Percentiles rank a stretch among this genome's conserved stretches.
Conservation (phyloP, 2,888 invertebrate genomes). For the Seira ritae region DNA sequence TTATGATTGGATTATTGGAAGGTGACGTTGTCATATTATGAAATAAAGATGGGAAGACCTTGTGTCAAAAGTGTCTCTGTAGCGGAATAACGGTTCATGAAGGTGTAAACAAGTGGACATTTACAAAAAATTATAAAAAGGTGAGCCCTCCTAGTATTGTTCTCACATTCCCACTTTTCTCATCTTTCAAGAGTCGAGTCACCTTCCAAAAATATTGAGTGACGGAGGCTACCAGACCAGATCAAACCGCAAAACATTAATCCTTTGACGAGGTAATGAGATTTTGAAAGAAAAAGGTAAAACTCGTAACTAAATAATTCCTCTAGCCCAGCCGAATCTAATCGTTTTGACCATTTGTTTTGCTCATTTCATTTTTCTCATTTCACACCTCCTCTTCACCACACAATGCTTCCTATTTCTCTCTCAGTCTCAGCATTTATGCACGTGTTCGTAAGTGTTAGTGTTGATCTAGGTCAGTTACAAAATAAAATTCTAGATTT, state of each 20-base stretch:
- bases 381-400: not conserved
- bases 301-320: no score
- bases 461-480: not conserved
- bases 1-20: not conserved
- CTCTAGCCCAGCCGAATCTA: not conserved
- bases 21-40: not conserved
- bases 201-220: no score
- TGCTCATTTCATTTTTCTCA: not conserved
- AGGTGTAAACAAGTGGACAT: not conserved
- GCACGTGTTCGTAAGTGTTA: not conserved
- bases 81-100: slow-evolving; percentile 3
- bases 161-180: no score
- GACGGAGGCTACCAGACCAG: no score
- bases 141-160: not conserved
- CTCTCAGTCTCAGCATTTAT: not conserved
- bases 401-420: not conserved
- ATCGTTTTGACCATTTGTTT: not conserved
- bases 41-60: not conserved
- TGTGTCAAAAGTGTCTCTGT: not conserved
- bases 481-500: not conserved
- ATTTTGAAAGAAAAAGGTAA: not conserved
- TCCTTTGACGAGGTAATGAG: not conserved
- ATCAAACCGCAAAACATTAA: not conserved
- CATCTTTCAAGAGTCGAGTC: no score
- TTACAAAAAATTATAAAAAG: not conserved